phyloP scores from a whole-genome alignment of 2,888 invertebrate genomes.

The Gastracanthus pulcherrimus region DNA sequence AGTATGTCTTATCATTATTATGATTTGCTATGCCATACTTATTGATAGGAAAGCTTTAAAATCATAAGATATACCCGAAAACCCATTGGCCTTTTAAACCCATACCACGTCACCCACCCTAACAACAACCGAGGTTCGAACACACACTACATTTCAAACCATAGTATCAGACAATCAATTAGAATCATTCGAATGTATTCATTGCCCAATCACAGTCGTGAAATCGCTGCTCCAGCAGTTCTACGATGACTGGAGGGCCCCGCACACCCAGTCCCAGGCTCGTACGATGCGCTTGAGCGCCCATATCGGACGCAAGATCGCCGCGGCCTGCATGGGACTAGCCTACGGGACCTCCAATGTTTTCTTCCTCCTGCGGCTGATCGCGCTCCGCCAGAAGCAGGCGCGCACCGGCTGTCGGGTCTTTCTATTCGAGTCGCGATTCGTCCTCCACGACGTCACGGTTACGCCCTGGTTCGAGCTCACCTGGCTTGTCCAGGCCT shows the following conservation, averaged over 20 bases:
- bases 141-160: no score
- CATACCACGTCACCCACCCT: no score
- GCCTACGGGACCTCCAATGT: slow-evolving; percentile 29
- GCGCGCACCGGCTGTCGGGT: not conserved
- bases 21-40: no score
- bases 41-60: no score
- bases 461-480: slow-evolving; percentile 62
- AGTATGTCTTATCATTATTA: no score
- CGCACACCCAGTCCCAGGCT: not conserved
- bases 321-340: slow-evolving; percentile 14
- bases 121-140: no score
- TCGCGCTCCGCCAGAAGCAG: slow-evolving; percentile 7
- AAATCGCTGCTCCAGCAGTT: slow-evolving; percentile 2
- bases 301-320: not conserved
- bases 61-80: no score
- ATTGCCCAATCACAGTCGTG: not conserved
- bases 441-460: slow-evolving; percentile 61
- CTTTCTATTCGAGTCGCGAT: slow-evolving; percentile 53
- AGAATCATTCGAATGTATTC: no score
- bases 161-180: no score
- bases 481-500: slow-evolving; percentile 64
- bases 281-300: not conserved
- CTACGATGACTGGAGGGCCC: slow-evolving; percentile 3
- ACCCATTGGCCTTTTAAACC: no score
- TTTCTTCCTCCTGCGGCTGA: slow-evolving; percentile 20